Conservation (phyloP, 2,888 invertebrate species). For the Eristalis pertinax region DNA sequence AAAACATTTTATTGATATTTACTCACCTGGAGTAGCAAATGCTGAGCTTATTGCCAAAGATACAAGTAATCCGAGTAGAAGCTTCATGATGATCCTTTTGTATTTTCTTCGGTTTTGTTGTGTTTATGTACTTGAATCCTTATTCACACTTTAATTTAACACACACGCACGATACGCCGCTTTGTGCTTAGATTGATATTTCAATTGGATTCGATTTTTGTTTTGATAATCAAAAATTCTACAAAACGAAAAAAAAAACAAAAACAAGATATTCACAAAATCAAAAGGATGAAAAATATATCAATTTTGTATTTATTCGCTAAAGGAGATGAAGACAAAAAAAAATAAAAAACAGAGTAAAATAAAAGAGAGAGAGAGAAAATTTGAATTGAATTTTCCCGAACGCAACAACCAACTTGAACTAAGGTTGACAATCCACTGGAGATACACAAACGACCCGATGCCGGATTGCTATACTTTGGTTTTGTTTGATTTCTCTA, state of each 20-base stretch:
- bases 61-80: conserved; percentile 76
- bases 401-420: conserved; percentile 70
- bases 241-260: conserved; percentile 15
- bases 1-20: conserved; percentile 49
- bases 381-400: conserved; percentile 32
- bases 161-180: conserved; percentile 51
- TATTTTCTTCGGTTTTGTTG: conserved; percentile 21
- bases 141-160: conserved; percentile 45
- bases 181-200: conserved; percentile 55
- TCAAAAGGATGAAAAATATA: conserved; percentile 12
- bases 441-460: conserved; percentile 65
- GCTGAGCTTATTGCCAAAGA: conserved; percentile 77
- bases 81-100: conserved; percentile 76
- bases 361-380: conserved; percentile 16
- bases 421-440: conserved; percentile 71
- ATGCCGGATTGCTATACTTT: conserved; percentile 71
- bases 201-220: conserved; percentile 24
- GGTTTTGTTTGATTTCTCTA: conserved; percentile 64
- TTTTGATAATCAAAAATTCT: conserved; percentile 32
- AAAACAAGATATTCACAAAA: conserved; percentile 1
- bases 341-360: conserved; percentile 16
- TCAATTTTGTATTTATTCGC: background rate
- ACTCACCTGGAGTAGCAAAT: conserved; percentile 80
- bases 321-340: background rate
- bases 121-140: conserved; percentile 35